Base-by-base conservation (phyloP, 2,888 invertebrate species). In the Tinea semifulvella region DNA sequence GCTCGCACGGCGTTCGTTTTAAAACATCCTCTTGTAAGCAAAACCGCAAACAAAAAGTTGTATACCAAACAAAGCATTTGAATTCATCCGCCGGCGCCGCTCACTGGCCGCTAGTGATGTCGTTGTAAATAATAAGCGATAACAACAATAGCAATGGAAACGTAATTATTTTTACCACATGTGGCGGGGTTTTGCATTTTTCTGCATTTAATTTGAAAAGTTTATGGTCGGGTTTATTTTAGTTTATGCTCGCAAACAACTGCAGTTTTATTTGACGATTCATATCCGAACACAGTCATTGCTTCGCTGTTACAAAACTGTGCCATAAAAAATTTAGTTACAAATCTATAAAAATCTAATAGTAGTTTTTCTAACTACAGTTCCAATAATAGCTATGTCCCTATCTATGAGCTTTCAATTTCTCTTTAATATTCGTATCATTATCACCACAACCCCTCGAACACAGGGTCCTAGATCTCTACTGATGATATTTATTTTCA, bases 1-100 rank as follows among this genome's bases (percentile, higher is more conserved):
- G 27, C 16, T 8, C 20, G 42, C 27, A 11, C 42, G 26, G 43
- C 20, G 40, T 40, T 22, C 40, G 11, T 22, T 40, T 40, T 40
- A 22, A 31, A 20, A 40, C 20, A 2, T 7, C 31, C 14, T 31
- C 13, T 17, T n/a, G 17, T 17, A 38, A 19, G 38, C 38, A 38
- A 38, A 38, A 40, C 40, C 40, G 10, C 40, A 40, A 40, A 40
- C 40, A 40, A 40, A 40, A 40, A 40, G 40, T 40, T 31, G 43
- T 27, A 31, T 43, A n/a, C 31, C 19, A 43, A 43, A 43, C 43
- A 43, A 43, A 43, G 43, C 43, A 28, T 43, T 43, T 43, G 43
- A 43, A 43, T 43, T 43, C 43, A 27, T 28, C 43, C 28, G 28
- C n/a, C 28, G 14, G 31, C 43, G 31, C 31, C 31, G 42, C 18